A percentile compares a stretch with the other conserved stretches of the same genome.
phyloP scores from a whole-genome alignment of 1,140 invertebrate species.

The Orius insidiosus region DNA sequence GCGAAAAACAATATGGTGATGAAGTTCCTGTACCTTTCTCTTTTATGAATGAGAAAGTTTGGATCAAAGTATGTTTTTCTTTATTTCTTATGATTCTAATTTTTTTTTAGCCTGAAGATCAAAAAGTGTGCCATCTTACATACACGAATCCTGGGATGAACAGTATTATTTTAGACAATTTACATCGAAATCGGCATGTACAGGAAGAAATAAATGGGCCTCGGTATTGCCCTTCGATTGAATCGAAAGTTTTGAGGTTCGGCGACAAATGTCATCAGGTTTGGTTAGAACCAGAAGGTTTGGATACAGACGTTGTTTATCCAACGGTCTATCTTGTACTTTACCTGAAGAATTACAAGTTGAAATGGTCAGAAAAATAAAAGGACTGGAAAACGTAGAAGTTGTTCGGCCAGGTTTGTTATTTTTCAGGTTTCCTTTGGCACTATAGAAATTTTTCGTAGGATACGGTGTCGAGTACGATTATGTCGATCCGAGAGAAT shows the following conservation, averaged over 20 bases:
- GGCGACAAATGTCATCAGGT: slow-evolving; percentile 49
- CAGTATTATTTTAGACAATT: slow-evolving; percentile 55
- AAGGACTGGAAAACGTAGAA: slow-evolving; percentile 59
- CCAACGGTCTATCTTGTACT: slow-evolving; percentile 77
- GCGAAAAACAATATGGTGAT: slow-evolving; percentile 40
- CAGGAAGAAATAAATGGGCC: slow-evolving; percentile 62
- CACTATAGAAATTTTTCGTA: no score
- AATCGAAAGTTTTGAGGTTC: slow-evolving; percentile 76
- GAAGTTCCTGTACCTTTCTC: slow-evolving; percentile 65
- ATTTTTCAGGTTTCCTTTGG: not conserved
- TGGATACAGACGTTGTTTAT: slow-evolving; percentile 66
- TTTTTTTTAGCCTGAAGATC: slow-evolving; percentile 41
- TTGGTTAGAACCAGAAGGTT: slow-evolving; percentile 85
- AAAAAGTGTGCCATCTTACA: slow-evolving; percentile 55
- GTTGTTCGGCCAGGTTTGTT: slow-evolving; percentile 46
- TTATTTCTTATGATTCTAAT: no score
- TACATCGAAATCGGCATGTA: slow-evolving; percentile 69
- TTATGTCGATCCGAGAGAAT: no score
- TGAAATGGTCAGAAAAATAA: slow-evolving; percentile 49
- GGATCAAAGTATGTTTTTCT: slow-evolving; percentile 41
- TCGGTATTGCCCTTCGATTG: slow-evolving; percentile 83
- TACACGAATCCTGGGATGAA: slow-evolving; percentile 48
- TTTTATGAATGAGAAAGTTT: slow-evolving; percentile 67
- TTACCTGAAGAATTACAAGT: slow-evolving; percentile 66
- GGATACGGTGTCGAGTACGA: no score